Conservation (phyloP, 37 sponge, comb jelly and placozoan species). For the Tethya wilhelma region DNA sequence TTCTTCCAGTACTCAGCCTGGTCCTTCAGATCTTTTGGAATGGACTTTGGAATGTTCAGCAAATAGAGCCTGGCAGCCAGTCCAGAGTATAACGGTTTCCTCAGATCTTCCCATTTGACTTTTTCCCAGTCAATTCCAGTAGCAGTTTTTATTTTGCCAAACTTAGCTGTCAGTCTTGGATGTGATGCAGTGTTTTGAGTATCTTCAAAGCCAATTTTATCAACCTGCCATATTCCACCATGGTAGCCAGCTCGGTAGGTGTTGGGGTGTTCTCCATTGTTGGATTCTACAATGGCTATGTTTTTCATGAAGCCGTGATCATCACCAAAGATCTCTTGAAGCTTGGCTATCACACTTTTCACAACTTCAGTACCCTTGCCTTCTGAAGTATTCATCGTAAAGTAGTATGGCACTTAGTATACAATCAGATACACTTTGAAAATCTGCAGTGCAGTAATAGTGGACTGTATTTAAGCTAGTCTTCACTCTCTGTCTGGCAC, state of each 20-base stretch:
- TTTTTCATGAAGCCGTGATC: slow-evolving; percentile 21
- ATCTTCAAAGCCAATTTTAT: slow-evolving; percentile 6
- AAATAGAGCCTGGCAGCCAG: slow-evolving; percentile 52
- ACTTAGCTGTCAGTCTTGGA: slow-evolving; percentile 2
- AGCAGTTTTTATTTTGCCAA: slow-evolving; percentile 1
- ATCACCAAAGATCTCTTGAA: slow-evolving; percentile 13
- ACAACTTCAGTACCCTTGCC: neutral
- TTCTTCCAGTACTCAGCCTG: slow-evolving; percentile 56
- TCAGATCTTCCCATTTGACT: slow-evolving; percentile 40
- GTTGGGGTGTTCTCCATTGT: slow-evolving; percentile 30
- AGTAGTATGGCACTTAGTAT: too few species aligned
- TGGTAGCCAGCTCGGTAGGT: slow-evolving; percentile 43
- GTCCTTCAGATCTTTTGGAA: slow-evolving; percentile 32
- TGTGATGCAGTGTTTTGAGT: slow-evolving; percentile 28
- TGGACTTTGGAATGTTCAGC: slow-evolving; percentile 8
- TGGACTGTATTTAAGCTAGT: too few species aligned
- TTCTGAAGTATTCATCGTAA: too few species aligned
- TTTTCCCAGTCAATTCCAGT: slow-evolving; percentile 40
- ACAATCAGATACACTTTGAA: too few species aligned
- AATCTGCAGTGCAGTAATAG: too few species aligned
- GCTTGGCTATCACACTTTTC: neutral
- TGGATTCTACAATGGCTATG: slow-evolving; percentile 40
- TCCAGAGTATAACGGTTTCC: slow-evolving; percentile 50
- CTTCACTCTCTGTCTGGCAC: too few species aligned
- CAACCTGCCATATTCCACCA: slow-evolving; percentile 71